Conservation (phyloP, 2,888 invertebrate genomes). For the Lepidochitona cinerea region DNA sequence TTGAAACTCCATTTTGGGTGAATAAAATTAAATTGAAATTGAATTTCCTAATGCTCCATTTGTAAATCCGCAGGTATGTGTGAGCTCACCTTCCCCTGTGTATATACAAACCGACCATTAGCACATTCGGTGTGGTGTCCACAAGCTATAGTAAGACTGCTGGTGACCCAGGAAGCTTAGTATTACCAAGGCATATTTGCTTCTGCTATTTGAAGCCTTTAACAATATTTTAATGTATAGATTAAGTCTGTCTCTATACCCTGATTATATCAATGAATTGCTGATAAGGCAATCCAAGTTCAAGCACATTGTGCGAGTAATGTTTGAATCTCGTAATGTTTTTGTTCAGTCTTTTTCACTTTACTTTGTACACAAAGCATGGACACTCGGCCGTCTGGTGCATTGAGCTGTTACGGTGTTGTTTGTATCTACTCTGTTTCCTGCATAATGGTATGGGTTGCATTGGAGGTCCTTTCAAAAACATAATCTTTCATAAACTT, state of each 20-base stretch:
- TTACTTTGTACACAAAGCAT: no score
- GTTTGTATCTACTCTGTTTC: no score
- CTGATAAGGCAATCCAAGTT: neutral
- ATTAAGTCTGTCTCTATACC: neutral
- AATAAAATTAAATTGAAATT: no score
- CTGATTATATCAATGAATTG: neutral
- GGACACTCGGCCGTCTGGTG: no score
- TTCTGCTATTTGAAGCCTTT: neutral
- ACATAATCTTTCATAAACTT: neutral
- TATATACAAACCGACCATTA: constrained; percentile 25
- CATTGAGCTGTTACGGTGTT: no score
- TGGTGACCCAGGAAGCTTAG: constrained; percentile 14
- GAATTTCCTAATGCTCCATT: constrained; percentile 26
- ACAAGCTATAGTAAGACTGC: constrained; percentile 8
- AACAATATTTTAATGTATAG: neutral
- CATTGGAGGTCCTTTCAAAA: no score
- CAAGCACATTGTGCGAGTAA: neutral
- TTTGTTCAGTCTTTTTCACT: neutral
- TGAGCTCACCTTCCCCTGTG: neutral
- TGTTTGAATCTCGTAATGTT: neutral
- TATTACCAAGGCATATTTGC: constrained; percentile 13
- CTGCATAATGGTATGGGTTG: no score
- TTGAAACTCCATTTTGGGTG: no score
- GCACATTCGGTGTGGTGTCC: constrained; percentile 18
- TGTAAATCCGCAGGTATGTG: constrained; percentile 24